phyloP scores from a whole-genome alignment of 2,113 vertebrate species.

The Amazona guildingii region DNA sequence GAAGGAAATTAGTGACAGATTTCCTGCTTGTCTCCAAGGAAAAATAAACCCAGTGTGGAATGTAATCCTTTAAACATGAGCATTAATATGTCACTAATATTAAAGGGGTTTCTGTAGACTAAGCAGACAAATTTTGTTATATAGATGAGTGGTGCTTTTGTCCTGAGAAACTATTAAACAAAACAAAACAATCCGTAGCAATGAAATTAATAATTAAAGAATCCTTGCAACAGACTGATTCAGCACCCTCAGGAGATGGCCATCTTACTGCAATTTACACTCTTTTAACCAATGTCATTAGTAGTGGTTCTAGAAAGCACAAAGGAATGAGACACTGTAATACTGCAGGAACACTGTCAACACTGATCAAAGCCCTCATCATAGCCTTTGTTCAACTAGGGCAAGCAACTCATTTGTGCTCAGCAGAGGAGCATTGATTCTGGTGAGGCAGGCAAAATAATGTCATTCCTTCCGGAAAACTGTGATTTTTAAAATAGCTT shows the following conservation, averaged over 20 bases:
- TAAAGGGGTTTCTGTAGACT: background rate
- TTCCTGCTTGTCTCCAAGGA: conserved; percentile 20
- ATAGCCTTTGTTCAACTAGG: conserved; percentile 28
- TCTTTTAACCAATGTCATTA: background rate
- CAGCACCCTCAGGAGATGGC: background rate
- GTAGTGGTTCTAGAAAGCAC: conserved; percentile 34
- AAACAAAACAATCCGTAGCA: background rate
- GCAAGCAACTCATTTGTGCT: background rate
- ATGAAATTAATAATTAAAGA: conserved; percentile 42
- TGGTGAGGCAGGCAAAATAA: conserved; percentile 18
- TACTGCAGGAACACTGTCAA: conserved; percentile 42
- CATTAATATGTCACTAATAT: background rate
- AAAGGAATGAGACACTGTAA: conserved; percentile 40
- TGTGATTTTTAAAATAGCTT: conserved; percentile 29
- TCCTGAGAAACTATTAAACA: background rate
- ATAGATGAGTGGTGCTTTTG: background rate
- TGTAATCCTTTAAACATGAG: background rate
- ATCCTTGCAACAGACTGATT: background rate
- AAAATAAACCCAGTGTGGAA: conserved; percentile 25
- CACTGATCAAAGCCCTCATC: conserved; percentile 42
- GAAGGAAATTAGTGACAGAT: conserved; percentile 39
- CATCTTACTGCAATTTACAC: conserved; percentile 2
- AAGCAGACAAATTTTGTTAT: background rate
- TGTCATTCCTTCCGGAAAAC: background rate
- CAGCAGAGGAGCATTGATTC: background rate